Base-by-base conservation (phyloP, 2,888 invertebrate species). In the Caenorhabditis wallacei region DNA sequence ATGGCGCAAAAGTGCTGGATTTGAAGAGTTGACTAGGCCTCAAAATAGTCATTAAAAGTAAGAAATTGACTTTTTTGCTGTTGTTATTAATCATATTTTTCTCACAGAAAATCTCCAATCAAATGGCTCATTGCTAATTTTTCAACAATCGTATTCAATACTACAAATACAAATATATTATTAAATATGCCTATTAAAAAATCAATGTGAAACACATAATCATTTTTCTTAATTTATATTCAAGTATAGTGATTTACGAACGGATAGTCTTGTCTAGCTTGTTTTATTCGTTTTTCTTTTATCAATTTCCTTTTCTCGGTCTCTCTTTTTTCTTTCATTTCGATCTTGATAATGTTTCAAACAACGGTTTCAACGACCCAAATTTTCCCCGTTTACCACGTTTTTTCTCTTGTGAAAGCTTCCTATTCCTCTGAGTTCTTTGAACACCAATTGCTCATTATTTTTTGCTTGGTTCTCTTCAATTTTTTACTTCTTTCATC, bases 271-370 rank as follows among this genome's bases (percentile, higher is more conserved):
- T 26, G 24, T 24, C 26, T 61, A 61, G 59, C 18, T 2, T 46
- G 43, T 61, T 35, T 56, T 18, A 13, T 1, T 3, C n/a, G n/a
- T n/a, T n/a, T n/a, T n/a, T n/a, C n/a, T 22, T 13, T 20, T 13
- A 18, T 57, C 53, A 59, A 37, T 40, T 53, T 51, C 13, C 37
- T 18, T 11, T 53, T 13, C 35, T 53, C 61, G 71, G 71, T 72
- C 71, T 72, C 71, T 59, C n/a, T n/a, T n/a, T 59, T 40, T 18
- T 26, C 16, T 35, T n/a, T 16, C 54, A 54, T 51, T 10, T 56
- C 53, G 61, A 72, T 74, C 64, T 22, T 74, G 20, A 46, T 40
- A 61, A 59, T 63, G 61, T 51, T 71, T 37, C 43, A 48, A 72
- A 43, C 61, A 43, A 56, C 54, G 63, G 72, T 63, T 74, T 26